A percentile compares a stretch with the other conserved stretches of the same genome.
phyloP scores from a whole-genome alignment of 2,797 vertebrate species.

The Sebastes variabilis region DNA sequence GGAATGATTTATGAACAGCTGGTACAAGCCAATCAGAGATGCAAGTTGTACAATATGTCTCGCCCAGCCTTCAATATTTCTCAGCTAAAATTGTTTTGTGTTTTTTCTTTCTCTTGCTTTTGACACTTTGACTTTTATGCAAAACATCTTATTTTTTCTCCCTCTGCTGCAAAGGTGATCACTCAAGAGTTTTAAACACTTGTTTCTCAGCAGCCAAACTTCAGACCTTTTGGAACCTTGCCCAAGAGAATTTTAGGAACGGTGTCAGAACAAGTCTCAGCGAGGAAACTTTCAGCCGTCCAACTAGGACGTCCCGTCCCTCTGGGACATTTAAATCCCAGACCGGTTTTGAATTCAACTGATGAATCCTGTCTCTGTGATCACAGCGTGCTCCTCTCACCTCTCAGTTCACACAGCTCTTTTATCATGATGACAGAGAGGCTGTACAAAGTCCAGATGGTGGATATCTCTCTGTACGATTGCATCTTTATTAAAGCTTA shows the following conservation, averaged over 20 bases:
- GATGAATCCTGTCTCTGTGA: background rate
- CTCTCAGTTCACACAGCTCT: background rate
- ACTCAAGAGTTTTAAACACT: background rate
- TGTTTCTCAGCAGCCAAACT: background rate
- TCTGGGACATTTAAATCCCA: background rate
- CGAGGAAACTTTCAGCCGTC: background rate
- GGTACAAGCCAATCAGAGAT: background rate
- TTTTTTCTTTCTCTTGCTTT: background rate
- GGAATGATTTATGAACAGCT: background rate
- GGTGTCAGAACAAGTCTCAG: background rate
- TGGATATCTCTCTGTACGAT: background rate
- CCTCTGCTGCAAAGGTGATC: background rate
- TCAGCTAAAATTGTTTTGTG: background rate
- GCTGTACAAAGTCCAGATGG: background rate
- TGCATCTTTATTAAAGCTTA: background rate
- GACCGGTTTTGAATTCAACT: background rate
- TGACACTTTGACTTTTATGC: background rate
- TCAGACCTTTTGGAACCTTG: background rate
- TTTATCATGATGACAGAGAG: background rate
- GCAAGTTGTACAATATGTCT: background rate
- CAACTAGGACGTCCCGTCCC: background rate
- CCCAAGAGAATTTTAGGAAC: background rate
- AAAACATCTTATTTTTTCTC: background rate
- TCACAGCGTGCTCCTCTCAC: background rate
- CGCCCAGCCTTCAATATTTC: background rate